Conservation (phyloP, 1,140 invertebrate genomes). For the Tribolium madens region DNA sequence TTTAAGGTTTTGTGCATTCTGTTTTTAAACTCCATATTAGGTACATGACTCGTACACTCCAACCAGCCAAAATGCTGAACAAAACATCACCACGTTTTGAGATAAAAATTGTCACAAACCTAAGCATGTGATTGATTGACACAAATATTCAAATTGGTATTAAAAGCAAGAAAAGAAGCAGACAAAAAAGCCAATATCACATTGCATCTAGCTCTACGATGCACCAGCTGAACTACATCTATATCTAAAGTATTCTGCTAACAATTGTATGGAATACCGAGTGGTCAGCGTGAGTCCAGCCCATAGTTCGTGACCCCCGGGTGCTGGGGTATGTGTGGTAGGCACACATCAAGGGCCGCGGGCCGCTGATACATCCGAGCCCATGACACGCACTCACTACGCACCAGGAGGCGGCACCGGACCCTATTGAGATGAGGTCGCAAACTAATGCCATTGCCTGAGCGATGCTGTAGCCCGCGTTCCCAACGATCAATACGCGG, state of each 20-base stretch:
- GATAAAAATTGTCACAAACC: slow-evolving; percentile 9
- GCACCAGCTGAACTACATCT: slow-evolving; percentile 42
- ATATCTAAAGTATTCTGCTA: slow-evolving; percentile 52
- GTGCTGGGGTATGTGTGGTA: slow-evolving; percentile 65
- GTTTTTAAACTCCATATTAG: no score
- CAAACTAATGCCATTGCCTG: slow-evolving; percentile 48
- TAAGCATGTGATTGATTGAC: not conserved
- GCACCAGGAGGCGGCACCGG: slow-evolving; percentile 41
- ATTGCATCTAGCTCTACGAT: slow-evolving; percentile 18
- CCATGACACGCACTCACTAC: slow-evolving; percentile 41
- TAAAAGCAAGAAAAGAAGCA: not conserved
- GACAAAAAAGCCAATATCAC: not conserved
- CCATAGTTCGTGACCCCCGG: slow-evolving; percentile 60
- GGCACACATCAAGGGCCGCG: slow-evolving; percentile 61
- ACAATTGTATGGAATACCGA: slow-evolving; percentile 61
- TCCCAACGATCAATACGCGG: slow-evolving; percentile 41
- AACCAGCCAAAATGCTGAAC: not conserved
- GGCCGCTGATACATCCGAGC: slow-evolving; percentile 35
- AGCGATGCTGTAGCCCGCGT: slow-evolving; percentile 46
- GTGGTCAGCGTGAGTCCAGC: slow-evolving; percentile 60
- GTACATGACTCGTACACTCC: no score
- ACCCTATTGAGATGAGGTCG: slow-evolving; percentile 50
- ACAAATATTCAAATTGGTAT: no score
- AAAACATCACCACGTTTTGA: not conserved
- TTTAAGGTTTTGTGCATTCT: no score